Base-by-base conservation (phyloP, 2,797 vertebrate species). In the Coilia nasus region DNA sequence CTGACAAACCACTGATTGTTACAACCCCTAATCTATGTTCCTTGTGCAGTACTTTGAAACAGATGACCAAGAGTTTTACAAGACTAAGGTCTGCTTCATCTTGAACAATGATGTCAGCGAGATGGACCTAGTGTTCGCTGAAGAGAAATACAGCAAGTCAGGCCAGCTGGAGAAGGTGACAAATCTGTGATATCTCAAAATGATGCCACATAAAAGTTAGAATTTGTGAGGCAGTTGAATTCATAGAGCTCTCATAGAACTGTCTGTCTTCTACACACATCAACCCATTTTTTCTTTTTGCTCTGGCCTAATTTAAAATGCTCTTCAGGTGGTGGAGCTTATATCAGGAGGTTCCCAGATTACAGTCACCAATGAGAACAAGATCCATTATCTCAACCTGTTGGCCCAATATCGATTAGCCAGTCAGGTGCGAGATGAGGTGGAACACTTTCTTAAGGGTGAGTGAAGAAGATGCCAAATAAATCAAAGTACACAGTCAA, bases 391-490 rank as follows among this genome's bases (percentile, higher is more conserved):
- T 90, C 94, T 99, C 85, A 99, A 99, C 93, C 95, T 99, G 88
- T 92, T 99, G 92, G 97, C 97, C 0, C 98, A 99, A 89, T 99
- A 98, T 90, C 95, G 98, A 41, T 93, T 99, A 91, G 98, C 97
- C 85, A 99, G 93, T 92, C 98, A 99, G 93, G 98, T 99, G 92
- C 97, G 98, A 89, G 98, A 99, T 83, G 98, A 99, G 92, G 97
- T 99, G 87, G 98, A 99, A 89, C 98, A 98, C 93, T 99, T 99
- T 90, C 96, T 99, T 82, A 99, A 99, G 97, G 98, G 98, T 99
- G 91, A 92, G 89, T 54, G 41, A 15, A 10, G 46, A 47, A 54
- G 14, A 54, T 54, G 50, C 1, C 9, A 54, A 2, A 2, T 41
- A 41, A 41, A 41, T 41, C 35, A 41, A 41, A 41, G n/a, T n/a